These are phyloP conservation scores for Drosophila aldrichi DNA, from an alignment of 2,888 invertebrate species.

Conservation along the genomic window DNA sequence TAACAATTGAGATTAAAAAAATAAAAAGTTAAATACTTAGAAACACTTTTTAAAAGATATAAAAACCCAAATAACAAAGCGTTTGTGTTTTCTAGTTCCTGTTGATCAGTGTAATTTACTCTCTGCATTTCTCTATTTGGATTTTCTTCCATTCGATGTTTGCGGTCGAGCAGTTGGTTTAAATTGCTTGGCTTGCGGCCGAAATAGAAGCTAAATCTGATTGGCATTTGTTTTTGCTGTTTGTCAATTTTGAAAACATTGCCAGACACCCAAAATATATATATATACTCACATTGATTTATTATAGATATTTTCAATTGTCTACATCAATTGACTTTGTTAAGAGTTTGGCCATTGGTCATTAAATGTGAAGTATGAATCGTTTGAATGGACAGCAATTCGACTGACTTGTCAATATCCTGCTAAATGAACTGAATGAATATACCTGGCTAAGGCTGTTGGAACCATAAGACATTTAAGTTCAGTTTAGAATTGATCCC, in stretches of 20 bases:
- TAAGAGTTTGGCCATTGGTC: constrained; percentile 16
- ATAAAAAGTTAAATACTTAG: too few relatives aligned
- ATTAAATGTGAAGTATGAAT: background rate
- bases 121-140: background rate
- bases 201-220: constrained; percentile 11
- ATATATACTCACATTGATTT: background rate
- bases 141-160: constrained; percentile 1
- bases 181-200: constrained; percentile 22
- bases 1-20: too few relatives aligned
- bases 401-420: background rate
- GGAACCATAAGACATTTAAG: too few relatives aligned
- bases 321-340: constrained; percentile 27
- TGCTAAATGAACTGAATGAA: background rate
- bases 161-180: constrained; percentile 15
- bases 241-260: constrained; percentile 31
- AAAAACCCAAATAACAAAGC: too few relatives aligned
- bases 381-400: background rate
- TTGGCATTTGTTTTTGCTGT: constrained; percentile 9
- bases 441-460: too few relatives aligned
- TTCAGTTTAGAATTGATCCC: too few relatives aligned
- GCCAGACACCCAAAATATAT: constrained; percentile 1
- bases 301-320: constrained; percentile 19
- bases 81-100: background rate
- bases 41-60: too few relatives aligned
- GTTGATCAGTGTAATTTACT: constrained; percentile 11